These are phyloP conservation scores for Drosophila eohydei DNA, from an alignment of 2,888 invertebrate genomes.

Conservation along the genomic window DNA sequence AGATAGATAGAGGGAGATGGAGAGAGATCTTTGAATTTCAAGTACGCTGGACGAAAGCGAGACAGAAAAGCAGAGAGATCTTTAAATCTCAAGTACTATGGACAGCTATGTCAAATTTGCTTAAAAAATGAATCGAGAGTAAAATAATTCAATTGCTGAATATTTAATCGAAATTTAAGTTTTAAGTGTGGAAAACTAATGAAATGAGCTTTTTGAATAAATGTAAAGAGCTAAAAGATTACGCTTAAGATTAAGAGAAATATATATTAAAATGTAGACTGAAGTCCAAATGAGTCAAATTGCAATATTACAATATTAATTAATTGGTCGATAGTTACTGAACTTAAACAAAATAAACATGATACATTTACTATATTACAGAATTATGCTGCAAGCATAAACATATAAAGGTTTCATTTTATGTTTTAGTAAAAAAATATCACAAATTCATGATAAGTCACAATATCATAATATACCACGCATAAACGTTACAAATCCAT, in stretches of 20 bases:
- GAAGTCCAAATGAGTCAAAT: no score
- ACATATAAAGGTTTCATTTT: not conserved
- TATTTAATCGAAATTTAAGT: no score
- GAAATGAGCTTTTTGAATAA: no score
- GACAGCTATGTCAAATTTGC: not conserved
- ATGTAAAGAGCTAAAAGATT: no score
- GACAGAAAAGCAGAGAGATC: not conserved
- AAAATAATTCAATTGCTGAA: not conserved
- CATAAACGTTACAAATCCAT: not conserved
- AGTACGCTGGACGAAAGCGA: not conserved
- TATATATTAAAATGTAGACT: no score
- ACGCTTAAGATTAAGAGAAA: no score
- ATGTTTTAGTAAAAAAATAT: not conserved
- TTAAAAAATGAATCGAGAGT: not conserved
- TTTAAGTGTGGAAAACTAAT: no score
- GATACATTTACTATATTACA: no score
- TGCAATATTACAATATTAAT: no score
- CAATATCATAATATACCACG: no score
- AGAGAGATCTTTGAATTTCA: not conserved
- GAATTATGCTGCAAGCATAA: not conserved
- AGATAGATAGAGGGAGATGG: not conserved
- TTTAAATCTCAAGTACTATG: not conserved
- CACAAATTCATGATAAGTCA: not conserved
- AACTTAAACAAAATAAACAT: no score
- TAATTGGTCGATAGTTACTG: no score